Evolutionary conservation across 2,797 vertebrate species (phyloP), one percentile per base, ranked within the genome.

Genomic region (Poeciliopsis infans): DNA sequence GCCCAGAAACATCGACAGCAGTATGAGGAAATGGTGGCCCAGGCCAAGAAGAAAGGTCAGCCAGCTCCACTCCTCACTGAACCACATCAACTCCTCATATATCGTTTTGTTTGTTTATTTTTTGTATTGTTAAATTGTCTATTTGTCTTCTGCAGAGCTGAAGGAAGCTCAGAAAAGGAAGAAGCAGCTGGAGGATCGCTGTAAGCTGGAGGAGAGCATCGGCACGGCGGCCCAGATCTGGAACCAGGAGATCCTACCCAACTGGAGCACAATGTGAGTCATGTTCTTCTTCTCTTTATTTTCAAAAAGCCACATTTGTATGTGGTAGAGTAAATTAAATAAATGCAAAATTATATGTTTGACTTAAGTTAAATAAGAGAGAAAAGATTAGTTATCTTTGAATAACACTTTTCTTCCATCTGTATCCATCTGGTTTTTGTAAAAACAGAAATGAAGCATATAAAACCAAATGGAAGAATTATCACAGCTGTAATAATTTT

Each of bases 11-110:
- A 99, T 93, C 89, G 95, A 70, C 97, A 97, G 75, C 97, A 98
- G 88, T 98, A 99, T 89, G 97, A 98, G 84, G 97, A 98, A 89
- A 99, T 98, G 97, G 98, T 99, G 93, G 97, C 96, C 55, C 97
- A 97, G 94, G 98, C 96, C 33, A 98, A 97, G 93, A 98, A 97
- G 90, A 96, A 96, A 96, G 97, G 97, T 95, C 76, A 89, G 85
- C 2, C 25, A 23, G 23, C 39, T 25, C 2, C 8, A n/a, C 15
- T 33, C 4, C 72, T 5, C 45, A 72, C 33, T 45, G 33, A 41
- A 41, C 39, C 68, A 4, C 31, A 23, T n/a, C 31, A 1, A 12
- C 2, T 76, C 1, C 5, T 25, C 25, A 53, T 0, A 64, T 18
- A 10, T 36, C 33, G 28, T 7, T 39, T 4, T 64, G 36, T 39